A percentile compares a stretch with the other conserved stretches of the same genome.
These are phyloP conservation scores for Rotaria magnacalcarata DNA, from an alignment of 2,888 invertebrate genomes.

Conservation along the genomic window DNA sequence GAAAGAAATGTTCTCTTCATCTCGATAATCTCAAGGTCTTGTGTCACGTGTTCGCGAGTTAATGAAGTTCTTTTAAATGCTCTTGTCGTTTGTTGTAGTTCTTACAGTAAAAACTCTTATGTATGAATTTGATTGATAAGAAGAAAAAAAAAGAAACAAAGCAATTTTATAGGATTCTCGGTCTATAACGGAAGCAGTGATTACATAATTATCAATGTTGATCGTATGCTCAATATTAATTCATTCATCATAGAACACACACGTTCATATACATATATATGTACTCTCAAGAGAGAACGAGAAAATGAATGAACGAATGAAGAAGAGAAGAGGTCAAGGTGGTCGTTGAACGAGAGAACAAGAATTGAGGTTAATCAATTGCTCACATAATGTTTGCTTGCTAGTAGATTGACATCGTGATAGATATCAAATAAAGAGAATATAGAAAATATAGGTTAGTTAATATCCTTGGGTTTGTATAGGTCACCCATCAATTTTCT, in stretches of 20 bases:
- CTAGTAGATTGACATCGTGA: not conserved
- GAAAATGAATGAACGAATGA: not conserved
- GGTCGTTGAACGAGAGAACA: not conserved
- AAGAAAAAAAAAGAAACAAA: no score
- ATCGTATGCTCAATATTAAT: constrained; percentile 4
- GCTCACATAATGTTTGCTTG: constrained; percentile 26
- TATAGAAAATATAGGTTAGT: not conserved
- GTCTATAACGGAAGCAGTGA: not conserved
- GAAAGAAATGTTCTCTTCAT: not conserved
- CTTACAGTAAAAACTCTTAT: no score
- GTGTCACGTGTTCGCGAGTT: not conserved
- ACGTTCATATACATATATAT: not conserved
- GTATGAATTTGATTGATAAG: not conserved
- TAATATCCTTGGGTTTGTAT: not conserved
- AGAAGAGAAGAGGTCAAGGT: constrained; percentile 24
- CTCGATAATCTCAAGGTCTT: constrained; percentile 2
- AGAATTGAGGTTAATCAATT: constrained; percentile 3
- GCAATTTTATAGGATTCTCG: not conserved
- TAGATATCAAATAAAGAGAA: constrained; percentile 20
- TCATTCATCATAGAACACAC: not conserved
- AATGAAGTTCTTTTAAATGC: no score
- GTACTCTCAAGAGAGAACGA: not conserved
- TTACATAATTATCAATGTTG: not conserved
- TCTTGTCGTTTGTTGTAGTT: no score
- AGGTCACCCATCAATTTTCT: not conserved